These are phyloP conservation scores for Athrips mouffetella DNA, from an alignment of 2,888 invertebrate genomes.

Conservation along the genomic window DNA sequence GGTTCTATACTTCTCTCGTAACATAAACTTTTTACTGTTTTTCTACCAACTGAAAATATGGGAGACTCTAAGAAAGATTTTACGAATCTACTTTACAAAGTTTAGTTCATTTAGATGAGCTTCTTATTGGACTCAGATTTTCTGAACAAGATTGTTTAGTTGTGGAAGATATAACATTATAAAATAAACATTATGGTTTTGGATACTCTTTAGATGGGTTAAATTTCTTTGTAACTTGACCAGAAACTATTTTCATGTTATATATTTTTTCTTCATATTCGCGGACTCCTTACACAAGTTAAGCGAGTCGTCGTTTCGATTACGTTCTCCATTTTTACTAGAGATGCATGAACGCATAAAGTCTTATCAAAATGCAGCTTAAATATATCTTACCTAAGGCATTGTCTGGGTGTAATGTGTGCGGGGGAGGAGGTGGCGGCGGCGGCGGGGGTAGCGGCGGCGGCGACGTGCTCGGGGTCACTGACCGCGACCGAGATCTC, in stretches of 20 bases:
- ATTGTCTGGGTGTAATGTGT: slow-evolving; percentile 73
- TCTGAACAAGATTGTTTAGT: no score
- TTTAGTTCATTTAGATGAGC: not conserved
- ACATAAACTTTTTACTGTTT: not conserved
- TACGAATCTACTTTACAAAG: not conserved
- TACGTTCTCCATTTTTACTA: no score
- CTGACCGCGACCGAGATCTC: slow-evolving; percentile 65
- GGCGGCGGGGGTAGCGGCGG: slow-evolving; percentile 54
- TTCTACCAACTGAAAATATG: slow-evolving; percentile 2
- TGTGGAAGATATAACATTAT: no score
- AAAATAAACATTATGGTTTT: no score
- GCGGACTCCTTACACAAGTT: no score
- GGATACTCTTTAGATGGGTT: no score
- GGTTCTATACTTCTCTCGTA: not conserved
- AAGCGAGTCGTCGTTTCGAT: no score
- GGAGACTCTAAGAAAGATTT: not conserved
- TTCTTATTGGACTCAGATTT: not conserved
- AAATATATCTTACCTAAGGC: slow-evolving; percentile 70
- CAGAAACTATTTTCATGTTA: no score
- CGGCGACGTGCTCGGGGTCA: slow-evolving; percentile 61
- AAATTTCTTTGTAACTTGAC: no score
- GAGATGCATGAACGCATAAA: not conserved
- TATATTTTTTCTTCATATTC: no score
- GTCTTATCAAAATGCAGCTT: not conserved
- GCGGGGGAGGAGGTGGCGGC: slow-evolving; percentile 56